These are phyloP conservation scores for Lutraria lutraria DNA, from an alignment of 2,888 invertebrate genomes.

Conservation along the genomic window DNA sequence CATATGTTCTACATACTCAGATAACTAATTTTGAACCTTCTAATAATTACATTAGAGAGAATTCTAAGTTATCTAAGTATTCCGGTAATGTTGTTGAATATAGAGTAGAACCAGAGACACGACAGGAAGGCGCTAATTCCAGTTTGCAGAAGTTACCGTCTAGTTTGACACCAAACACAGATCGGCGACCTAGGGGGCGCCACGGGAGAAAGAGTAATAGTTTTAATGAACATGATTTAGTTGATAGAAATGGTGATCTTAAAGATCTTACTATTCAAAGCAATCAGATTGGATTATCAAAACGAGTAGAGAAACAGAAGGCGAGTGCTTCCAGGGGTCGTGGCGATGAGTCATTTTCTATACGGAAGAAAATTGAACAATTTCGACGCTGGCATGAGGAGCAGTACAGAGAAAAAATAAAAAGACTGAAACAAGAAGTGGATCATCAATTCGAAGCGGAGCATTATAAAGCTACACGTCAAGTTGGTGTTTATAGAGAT, in stretches of 20 bases:
- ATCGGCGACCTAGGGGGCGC: constrained; percentile 67
- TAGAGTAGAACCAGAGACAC: constrained; percentile 57
- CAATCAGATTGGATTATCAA: constrained; percentile 75
- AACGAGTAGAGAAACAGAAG: constrained; percentile 69
- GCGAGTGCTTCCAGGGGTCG: constrained; percentile 58
- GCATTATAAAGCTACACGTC: constrained; percentile 62
- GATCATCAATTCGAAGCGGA: constrained; percentile 75
- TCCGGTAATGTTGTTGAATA: constrained; percentile 73
- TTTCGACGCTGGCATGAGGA: constrained; percentile 83
- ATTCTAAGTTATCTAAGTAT: constrained; percentile 67
- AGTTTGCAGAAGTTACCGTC: constrained; percentile 71
- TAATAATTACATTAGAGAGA: constrained; percentile 63
- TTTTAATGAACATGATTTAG: constrained; percentile 59
- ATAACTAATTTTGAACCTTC: constrained; percentile 66
- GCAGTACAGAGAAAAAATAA: constrained; percentile 79
- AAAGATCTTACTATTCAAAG: constrained; percentile 72
- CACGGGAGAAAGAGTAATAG: constrained; percentile 65
- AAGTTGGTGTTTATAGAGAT: constrained; percentile 58
- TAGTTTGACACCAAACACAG: constrained; percentile 69
- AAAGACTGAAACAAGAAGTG: constrained; percentile 77
- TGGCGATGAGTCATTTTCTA: constrained; percentile 79
- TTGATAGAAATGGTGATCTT: constrained; percentile 58
- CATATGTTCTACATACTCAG: constrained; percentile 72
- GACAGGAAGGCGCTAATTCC: constrained; percentile 68
- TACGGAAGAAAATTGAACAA: constrained; percentile 83